A percentile compares a stretch with the other conserved stretches of the same genome.
These are phyloP conservation scores for Uropsilus gracilis DNA, from an alignment of 2,113 vertebrate genomes.

Conservation along the genomic window DNA sequence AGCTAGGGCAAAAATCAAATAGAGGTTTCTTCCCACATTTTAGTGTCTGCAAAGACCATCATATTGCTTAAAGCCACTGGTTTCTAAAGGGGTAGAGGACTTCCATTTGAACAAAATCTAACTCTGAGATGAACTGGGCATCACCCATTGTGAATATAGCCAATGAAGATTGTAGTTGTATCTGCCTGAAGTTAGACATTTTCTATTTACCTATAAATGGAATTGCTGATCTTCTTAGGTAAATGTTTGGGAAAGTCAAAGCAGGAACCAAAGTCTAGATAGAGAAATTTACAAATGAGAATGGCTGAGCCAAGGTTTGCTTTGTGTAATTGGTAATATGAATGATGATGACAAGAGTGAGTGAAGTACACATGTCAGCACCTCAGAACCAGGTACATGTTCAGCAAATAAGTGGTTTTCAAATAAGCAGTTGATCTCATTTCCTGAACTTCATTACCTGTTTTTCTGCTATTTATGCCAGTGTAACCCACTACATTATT, in stretches of 20 bases:
- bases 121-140: neutral
- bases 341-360: neutral
- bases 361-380: neutral
- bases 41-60: neutral
- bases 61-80: neutral
- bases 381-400: neutral
- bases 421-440: neutral
- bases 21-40: neutral
- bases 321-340: neutral
- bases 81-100: neutral
- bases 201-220: neutral
- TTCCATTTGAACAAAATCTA: neutral
- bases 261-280: neutral
- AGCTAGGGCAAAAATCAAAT: neutral
- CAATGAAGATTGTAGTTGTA: neutral
- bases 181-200: neutral
- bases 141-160: neutral
- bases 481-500: neutral
- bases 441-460: conserved; percentile 16
- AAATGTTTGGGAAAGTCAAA: neutral
- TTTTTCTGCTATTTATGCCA: neutral
- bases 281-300: neutral
- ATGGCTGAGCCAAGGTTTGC: neutral
- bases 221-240: neutral
- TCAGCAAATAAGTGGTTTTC: neutral